Evolutionary conservation across 2,113 vertebrate genomes (phyloP).

Genomic region (Platysternon megacephalum): DNA sequence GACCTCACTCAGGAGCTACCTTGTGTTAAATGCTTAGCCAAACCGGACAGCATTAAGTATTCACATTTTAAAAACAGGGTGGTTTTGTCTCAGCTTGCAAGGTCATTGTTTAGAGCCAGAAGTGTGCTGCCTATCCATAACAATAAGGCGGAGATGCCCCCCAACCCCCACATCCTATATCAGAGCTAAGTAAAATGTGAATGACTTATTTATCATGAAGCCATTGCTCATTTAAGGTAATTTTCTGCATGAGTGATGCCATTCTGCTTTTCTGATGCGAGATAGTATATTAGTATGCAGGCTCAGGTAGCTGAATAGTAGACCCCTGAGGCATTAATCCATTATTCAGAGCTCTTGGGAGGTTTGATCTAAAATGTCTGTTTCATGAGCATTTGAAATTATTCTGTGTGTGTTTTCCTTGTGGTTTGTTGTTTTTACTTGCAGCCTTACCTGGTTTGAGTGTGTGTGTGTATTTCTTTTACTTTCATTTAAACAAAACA

Average conservation of each 20-base stretch:
- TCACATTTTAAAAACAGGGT: background rate
- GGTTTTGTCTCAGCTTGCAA: background rate
- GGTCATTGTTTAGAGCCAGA: background rate
- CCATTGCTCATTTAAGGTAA: constrained; percentile 64
- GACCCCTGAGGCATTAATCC: constrained; percentile 57
- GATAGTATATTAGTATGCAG: constrained; percentile 38
- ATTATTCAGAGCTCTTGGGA: constrained; percentile 65
- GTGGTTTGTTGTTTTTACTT: background rate
- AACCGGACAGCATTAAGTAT: background rate
- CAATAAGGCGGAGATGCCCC: background rate
- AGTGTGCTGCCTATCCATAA: background rate
- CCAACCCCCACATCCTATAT: background rate
- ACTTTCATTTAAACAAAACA: background rate
- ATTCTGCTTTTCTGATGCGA: constrained; percentile 37
- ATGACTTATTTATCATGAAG: constrained; percentile 44
- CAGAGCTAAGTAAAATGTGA: background rate
- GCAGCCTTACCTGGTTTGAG: background rate
- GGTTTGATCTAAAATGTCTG: constrained; percentile 28
- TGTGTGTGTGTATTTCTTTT: background rate
- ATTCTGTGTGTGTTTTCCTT: background rate
- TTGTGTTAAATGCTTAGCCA: rapidly evolving
- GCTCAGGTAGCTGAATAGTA: constrained; percentile 40
- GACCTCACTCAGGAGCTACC: rapidly evolving
- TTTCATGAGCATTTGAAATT: constrained; percentile 40
- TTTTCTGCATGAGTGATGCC: constrained; percentile 66